Evolutionary conservation across 2,113 vertebrate species (phyloP), one percentile per base, ranked within the genome.

Genomic region (Oncorhynchus clarkii): DNA sequence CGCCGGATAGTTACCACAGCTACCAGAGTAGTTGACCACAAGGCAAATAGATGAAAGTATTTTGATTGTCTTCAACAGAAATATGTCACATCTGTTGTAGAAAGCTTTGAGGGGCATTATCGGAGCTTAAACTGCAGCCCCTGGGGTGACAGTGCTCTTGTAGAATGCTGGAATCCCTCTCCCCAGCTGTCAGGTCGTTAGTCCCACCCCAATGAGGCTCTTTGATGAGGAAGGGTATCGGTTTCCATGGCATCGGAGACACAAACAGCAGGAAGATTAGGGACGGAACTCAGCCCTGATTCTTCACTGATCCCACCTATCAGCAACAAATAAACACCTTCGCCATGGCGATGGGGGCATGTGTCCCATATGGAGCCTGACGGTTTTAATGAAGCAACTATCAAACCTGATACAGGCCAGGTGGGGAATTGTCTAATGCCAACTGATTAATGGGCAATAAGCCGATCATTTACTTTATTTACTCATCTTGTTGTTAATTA

Each of bases 301-400:
- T 89, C 77, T 86, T 67, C 4, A 73, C 72, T 90, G 88, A 91
- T 92, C 89, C 90, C 76, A 81, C 88, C 88, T 86, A 90, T 90
- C 91, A 90, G 88, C 89, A 85, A 89, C 90, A 92, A 92, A 93
- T 92, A 92, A 93, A 93, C 92, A 91, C 89, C 88, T 89, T 45
- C 67, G 84, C 66, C 31, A 71, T 72, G 77, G 78, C 85, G 34
- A 51, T 18, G 80, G 73, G 79, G 71, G 78, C 79, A 5, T 73
- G 87, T 49, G 5, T 85, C 87, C 51, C 16, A 18, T 18, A 16
- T 54, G 13, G 85, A 80, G 85, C 82, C 78, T 59, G 67, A 72
- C 83, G 81, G 76, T 88, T 86, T 78, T 89, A 90, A 90, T 88
- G 87, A 88, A 87, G 89, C 84, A 77, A 82, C 26, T 18, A 18